phyloP scores from a whole-genome alignment of 2,113 vertebrate species.

The Halichoerus grypus region DNA sequence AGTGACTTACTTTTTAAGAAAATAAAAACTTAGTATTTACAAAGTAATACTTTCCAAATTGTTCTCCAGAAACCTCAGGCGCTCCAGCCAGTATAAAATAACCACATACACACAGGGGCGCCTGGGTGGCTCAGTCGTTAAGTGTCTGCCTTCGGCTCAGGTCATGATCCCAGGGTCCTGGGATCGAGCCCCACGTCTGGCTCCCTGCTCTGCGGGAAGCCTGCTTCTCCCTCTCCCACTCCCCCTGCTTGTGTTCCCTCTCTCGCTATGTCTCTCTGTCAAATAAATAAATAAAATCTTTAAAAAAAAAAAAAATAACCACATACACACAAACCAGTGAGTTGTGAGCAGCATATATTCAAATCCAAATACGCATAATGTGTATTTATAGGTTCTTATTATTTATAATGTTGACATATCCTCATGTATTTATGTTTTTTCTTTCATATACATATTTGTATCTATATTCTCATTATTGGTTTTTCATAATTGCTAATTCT shows the following conservation, averaged over 20 bases:
- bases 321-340: background rate
- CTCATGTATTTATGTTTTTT: background rate
- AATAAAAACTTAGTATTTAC: background rate
- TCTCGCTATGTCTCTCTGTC: too few species aligned
- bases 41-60: constrained; percentile 2
- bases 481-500: constrained; percentile 2
- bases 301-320: background rate
- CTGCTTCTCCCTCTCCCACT: too few species aligned
- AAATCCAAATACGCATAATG: background rate
- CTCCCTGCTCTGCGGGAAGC: too few species aligned
- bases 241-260: too few species aligned
- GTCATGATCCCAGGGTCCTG: too few species aligned
- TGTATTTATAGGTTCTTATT: background rate
- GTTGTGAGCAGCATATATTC: background rate
- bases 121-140: too few species aligned
- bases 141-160: too few species aligned
- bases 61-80: background rate
- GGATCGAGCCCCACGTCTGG: too few species aligned
- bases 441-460: background rate
- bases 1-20: background rate
- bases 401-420: background rate
- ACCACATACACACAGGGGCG: background rate
- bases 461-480: background rate
- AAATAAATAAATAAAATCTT: too few species aligned
- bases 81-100: background rate